Evolutionary conservation across 2,113 vertebrate genomes (phyloP).

Genomic region (Columba livia): DNA sequence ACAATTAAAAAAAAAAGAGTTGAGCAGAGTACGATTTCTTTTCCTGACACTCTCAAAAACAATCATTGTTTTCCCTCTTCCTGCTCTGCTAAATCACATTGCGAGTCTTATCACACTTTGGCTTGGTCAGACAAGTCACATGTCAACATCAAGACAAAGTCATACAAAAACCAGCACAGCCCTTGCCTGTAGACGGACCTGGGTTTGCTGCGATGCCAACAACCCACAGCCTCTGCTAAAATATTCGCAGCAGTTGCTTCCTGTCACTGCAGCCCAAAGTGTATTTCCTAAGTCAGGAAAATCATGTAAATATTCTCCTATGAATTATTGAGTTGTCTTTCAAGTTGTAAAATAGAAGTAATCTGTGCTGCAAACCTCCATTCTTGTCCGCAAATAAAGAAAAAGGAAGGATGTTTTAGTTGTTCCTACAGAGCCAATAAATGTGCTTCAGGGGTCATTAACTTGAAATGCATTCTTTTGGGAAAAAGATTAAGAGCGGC

Average conservation of each 20-base stretch:
- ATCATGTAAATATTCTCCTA: neutral
- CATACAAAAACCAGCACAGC: constrained; percentile 2
- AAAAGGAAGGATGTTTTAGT: neutral
- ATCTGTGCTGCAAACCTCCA: neutral
- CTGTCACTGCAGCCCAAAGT: neutral
- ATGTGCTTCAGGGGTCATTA: constrained; percentile 12
- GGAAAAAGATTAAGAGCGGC: constrained; percentile 46
- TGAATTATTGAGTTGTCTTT: neutral
- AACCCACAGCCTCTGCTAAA: neutral
- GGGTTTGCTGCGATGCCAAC: neutral
- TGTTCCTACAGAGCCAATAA: neutral
- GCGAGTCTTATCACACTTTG: constrained; percentile 22
- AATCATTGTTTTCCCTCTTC: constrained; percentile 64
- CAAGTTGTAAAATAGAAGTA: neutral
- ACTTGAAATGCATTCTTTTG: constrained; percentile 22
- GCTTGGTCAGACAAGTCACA: neutral
- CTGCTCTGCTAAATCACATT: constrained; percentile 5
- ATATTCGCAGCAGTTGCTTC: neutral
- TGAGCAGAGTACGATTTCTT: neutral
- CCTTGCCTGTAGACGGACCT: neutral
- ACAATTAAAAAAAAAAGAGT: neutral
- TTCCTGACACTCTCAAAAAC: constrained; percentile 48
- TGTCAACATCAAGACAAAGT: constrained; percentile 36
- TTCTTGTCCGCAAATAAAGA: neutral
- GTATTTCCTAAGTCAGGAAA: neutral